A percentile compares a stretch with the other conserved stretches of the same genome.
phyloP scores from a whole-genome alignment of 2,797 vertebrate genomes.

The Acrossocheilus fasciatus region DNA sequence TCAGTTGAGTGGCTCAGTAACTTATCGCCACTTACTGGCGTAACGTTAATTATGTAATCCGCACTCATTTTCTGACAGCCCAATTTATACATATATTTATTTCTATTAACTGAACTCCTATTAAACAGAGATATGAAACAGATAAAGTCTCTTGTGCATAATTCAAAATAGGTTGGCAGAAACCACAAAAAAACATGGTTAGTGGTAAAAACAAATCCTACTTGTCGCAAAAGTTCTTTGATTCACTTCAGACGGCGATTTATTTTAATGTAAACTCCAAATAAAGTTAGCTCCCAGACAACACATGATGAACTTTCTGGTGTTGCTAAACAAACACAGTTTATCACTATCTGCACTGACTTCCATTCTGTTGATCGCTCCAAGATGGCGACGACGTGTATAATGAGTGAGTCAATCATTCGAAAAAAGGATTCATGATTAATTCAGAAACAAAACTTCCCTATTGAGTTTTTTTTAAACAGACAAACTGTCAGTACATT shows the following conservation, averaged over 20 bases:
- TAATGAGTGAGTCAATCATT: not conserved
- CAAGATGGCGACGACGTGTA: not conserved
- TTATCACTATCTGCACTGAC: not conserved
- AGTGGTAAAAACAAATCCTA: not conserved
- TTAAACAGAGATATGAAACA: constrained; percentile 46
- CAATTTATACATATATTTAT: not conserved
- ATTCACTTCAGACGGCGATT: not conserved
- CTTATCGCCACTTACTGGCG: not conserved
- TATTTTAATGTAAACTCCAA: not conserved
- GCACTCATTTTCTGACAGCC: not conserved
- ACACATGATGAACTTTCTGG: not conserved
- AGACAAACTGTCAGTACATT: not conserved
- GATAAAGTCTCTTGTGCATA: not conserved
- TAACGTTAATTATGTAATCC: not conserved
- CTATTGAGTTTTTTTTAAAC: not conserved
- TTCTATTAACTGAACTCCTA: not conserved
- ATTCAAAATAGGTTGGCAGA: not conserved
- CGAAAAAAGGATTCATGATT: not conserved
- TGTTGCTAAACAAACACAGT: not conserved
- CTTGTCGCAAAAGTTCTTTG: not conserved
- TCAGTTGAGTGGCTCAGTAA: not conserved
- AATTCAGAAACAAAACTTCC: constrained; percentile 23
- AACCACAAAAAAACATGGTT: not conserved
- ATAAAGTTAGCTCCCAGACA: not conserved
- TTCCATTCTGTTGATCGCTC: not conserved